A percentile compares a stretch with the other conserved stretches of the same genome.
Conservation (phyloP, 2,888 invertebrate species). For the Hipparchia sbordonii region DNA sequence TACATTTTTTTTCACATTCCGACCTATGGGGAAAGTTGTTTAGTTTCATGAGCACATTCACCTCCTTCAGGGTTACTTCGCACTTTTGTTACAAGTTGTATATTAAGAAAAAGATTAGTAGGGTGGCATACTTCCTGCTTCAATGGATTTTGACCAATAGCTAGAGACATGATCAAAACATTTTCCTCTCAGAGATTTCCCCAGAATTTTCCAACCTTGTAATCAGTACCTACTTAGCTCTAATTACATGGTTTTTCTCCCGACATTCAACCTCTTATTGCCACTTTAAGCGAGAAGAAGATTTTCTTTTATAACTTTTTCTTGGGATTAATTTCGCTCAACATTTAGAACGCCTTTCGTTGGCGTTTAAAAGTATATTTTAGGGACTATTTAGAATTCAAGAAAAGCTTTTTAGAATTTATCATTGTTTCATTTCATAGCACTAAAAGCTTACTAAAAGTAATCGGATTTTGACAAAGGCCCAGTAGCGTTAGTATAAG, state of each 20-base stretch:
- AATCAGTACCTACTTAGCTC: slow-evolving; percentile 8
- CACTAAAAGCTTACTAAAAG: too few species aligned
- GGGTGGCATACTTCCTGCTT: too few species aligned
- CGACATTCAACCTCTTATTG: slow-evolving; percentile 10
- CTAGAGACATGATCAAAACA: background rate
- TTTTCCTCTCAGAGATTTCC: background rate
- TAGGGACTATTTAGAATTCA: background rate
- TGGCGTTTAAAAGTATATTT: background rate
- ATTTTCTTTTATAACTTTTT: slow-evolving; percentile 17
- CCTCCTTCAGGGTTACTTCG: too few species aligned
- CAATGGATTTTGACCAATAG: too few species aligned
- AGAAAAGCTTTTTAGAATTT: background rate
- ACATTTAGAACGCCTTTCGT: background rate
- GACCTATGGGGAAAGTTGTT: too few species aligned
- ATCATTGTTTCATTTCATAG: too few species aligned
- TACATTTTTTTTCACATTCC: too few species aligned
- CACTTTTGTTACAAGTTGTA: too few species aligned
- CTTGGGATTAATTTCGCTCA: slow-evolving; percentile 8
- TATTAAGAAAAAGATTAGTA: too few species aligned
- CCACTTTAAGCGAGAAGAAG: background rate
- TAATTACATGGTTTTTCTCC: slow-evolving; percentile 8
- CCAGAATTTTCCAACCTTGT: slow-evolving; percentile 1
- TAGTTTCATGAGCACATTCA: too few species aligned
- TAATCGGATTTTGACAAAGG: too few species aligned
- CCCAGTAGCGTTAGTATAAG: too few species aligned